Evolutionary conservation across 2,113 vertebrate genomes (phyloP).

Genomic region (Pachycephala philippinensis): DNA sequence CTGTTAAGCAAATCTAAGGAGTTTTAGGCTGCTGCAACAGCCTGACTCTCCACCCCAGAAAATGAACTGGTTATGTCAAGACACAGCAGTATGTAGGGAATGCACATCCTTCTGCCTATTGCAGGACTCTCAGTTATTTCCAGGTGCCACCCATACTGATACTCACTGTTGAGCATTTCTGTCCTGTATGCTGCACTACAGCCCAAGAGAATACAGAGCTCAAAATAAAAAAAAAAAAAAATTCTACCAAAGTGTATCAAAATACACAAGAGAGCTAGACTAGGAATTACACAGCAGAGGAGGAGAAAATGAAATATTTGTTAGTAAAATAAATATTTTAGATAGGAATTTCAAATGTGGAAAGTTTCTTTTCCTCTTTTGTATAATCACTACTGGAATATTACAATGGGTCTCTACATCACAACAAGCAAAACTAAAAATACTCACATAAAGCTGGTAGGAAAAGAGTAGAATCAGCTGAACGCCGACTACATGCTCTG

Average conservation of each 20-base stretch:
- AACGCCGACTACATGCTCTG: constrained; percentile 82
- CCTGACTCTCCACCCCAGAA: neutral
- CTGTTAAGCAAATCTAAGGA: neutral
- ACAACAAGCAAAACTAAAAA: neutral
- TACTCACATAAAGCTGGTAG: constrained; percentile 87
- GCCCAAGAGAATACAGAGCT: neutral
- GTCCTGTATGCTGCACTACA: neutral
- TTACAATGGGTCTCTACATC: neutral
- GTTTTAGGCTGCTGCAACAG: neutral
- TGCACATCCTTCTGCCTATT: neutral
- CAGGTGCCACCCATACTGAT: neutral
- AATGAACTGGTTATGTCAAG: neutral
- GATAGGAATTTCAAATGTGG: neutral
- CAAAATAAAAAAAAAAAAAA: neutral
- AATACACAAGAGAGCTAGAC: neutral
- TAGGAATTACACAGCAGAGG: neutral
- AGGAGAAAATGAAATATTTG: neutral
- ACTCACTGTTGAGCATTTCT: neutral
- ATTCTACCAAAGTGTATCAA: neutral
- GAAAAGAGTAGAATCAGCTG: constrained; percentile 92
- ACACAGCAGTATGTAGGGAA: neutral
- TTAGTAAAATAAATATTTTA: neutral
- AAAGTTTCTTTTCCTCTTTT: neutral
- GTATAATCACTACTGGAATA: neutral
- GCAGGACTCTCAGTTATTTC: neutral